A percentile compares a stretch with the other conserved stretches of the same genome.
Conservation (phyloP, 2,888 invertebrate species). For the Melieria crassipennis region DNA sequence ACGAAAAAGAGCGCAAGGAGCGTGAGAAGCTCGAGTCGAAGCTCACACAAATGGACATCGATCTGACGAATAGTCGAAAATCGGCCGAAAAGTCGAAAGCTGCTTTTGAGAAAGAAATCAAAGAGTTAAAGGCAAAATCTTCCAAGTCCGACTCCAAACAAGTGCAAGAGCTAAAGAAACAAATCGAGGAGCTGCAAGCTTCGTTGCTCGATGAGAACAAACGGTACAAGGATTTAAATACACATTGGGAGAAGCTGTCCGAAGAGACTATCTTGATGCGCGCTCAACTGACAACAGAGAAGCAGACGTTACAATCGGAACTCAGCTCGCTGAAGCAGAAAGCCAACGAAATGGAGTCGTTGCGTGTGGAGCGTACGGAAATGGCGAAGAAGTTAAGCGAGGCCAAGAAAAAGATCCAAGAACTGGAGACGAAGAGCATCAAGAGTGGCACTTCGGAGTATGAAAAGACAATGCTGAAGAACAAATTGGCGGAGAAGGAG, state of each 20-base stretch:
- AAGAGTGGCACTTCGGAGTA: slow-evolving; percentile 66
- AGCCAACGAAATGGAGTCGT: slow-evolving; percentile 55
- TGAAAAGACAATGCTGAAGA: slow-evolving; percentile 76
- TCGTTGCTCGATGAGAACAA: slow-evolving; percentile 75
- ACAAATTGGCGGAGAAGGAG: slow-evolving; percentile 78
- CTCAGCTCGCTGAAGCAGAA: slow-evolving; percentile 55
- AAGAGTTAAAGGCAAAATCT: slow-evolving; percentile 77
- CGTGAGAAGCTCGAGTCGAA: slow-evolving; percentile 74
- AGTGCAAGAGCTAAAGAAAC: slow-evolving; percentile 70
- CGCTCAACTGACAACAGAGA: slow-evolving; percentile 83
- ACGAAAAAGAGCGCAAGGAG: slow-evolving; percentile 73
- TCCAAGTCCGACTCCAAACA: slow-evolving; percentile 73
- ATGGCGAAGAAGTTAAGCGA: slow-evolving; percentile 57
- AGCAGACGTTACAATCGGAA: slow-evolving; percentile 76
- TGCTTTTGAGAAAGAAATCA: slow-evolving; percentile 80
- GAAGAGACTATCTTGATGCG: slow-evolving; percentile 87
- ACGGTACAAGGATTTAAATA: slow-evolving; percentile 81
- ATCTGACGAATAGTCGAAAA: slow-evolving; percentile 71
- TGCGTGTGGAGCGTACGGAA: slow-evolving; percentile 60
- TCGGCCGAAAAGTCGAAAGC: slow-evolving; percentile 74
- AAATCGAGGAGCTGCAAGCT: slow-evolving; percentile 73
- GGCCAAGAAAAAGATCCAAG: slow-evolving; percentile 57
- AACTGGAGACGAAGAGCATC: slow-evolving; percentile 57
- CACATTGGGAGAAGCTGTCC: slow-evolving; percentile 83
- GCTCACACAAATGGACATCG: slow-evolving; percentile 71